These are phyloP conservation scores for Takifugu bimaculatus DNA, from an alignment of 2,113 vertebrate genomes.

Conservation along the genomic window DNA sequence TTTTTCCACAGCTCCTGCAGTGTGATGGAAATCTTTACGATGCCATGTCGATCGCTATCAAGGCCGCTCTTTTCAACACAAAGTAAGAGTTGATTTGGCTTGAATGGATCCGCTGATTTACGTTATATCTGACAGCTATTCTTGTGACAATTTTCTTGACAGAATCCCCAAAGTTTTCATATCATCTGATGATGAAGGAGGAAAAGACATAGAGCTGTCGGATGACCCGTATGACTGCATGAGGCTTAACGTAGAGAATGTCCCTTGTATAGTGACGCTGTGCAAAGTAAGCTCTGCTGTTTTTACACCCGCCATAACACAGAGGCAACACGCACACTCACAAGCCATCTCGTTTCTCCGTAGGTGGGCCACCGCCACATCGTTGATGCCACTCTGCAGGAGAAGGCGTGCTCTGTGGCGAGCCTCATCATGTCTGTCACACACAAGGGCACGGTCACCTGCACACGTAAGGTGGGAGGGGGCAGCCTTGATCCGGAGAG, in stretches of 20 bases:
- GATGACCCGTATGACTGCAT: constrained; percentile 92
- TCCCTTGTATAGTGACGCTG: constrained; percentile 92
- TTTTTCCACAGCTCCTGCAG: constrained; percentile 82
- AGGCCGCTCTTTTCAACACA: constrained; percentile 97
- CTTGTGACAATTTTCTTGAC: background rate
- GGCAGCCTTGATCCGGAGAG: constrained; percentile 96
- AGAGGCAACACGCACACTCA: fast-evolving
- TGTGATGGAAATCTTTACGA: constrained; percentile 96
- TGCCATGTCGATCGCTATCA: constrained; percentile 89
- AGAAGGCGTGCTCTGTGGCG: constrained; percentile 92
- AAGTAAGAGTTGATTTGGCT: constrained; percentile 72
- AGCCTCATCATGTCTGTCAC: constrained; percentile 90
- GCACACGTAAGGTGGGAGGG: constrained; percentile 87
- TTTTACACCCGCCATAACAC: background rate
- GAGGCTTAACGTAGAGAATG: constrained; percentile 81
- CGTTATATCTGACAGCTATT: background rate
- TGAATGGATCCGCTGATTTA: no score
- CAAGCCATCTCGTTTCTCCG: background rate
- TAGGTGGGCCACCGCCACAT: constrained; percentile 91
- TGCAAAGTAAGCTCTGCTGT: constrained; percentile 80
- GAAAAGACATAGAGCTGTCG: constrained; percentile 90
- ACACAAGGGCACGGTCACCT: constrained; percentile 83
- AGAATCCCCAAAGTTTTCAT: constrained; percentile 74
- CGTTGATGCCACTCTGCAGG: constrained; percentile 90
- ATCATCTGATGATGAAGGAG: constrained; percentile 82